Evolutionary conservation across 23 tunicate genomes (phyloP).

Genomic region (Halocynthia aurantium): DNA sequence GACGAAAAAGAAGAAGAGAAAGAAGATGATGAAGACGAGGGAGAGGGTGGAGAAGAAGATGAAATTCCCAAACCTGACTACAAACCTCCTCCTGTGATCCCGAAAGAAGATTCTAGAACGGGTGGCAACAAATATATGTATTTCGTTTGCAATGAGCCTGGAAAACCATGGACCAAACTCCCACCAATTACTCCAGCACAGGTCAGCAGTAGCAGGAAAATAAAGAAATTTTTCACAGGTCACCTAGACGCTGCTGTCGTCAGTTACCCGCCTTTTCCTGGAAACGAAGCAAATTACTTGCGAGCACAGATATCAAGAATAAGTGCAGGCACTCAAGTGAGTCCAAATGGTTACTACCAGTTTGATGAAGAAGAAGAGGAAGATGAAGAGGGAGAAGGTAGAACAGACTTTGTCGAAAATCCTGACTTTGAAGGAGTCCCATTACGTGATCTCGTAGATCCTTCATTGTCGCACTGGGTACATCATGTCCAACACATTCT

Average conservation of each 20-base stretch:
- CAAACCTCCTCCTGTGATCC: slow-evolving; percentile 97
- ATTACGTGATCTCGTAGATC: slow-evolving; percentile 87
- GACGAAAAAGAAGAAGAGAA: slow-evolving; percentile 72
- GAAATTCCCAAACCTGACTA: slow-evolving; percentile 84
- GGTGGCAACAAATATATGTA: slow-evolving; percentile 95
- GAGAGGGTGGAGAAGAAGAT: slow-evolving; percentile 89
- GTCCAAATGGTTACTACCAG: slow-evolving; percentile 82
- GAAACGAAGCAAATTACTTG: slow-evolving; percentile 90
- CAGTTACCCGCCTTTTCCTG: slow-evolving; percentile 96
- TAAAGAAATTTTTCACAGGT: slow-evolving; percentile 96
- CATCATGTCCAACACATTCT: slow-evolving; percentile 94
- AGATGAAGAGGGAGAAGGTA: slow-evolving; percentile 91
- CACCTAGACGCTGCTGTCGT: slow-evolving; percentile 73
- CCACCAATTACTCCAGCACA: slow-evolving; percentile 96
- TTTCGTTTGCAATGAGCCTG: slow-evolving; percentile 96
- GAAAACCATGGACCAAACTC: slow-evolving; percentile 89
- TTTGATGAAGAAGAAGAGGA: slow-evolving; percentile 98
- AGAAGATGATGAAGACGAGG: slow-evolving; percentile 93
- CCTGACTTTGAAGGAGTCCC: slow-evolving; percentile 90
- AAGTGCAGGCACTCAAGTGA: slow-evolving; percentile 95
- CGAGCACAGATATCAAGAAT: slow-evolving; percentile 93
- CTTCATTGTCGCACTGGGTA: slow-evolving; percentile 90
- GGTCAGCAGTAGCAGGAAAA: slow-evolving; percentile 46
- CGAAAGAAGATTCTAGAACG: slow-evolving; percentile 84
- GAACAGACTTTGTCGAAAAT: slow-evolving; percentile 86